These are phyloP conservation scores for Cylas formicarius DNA, from an alignment of 1,140 invertebrate genomes.

Conservation along the genomic window DNA sequence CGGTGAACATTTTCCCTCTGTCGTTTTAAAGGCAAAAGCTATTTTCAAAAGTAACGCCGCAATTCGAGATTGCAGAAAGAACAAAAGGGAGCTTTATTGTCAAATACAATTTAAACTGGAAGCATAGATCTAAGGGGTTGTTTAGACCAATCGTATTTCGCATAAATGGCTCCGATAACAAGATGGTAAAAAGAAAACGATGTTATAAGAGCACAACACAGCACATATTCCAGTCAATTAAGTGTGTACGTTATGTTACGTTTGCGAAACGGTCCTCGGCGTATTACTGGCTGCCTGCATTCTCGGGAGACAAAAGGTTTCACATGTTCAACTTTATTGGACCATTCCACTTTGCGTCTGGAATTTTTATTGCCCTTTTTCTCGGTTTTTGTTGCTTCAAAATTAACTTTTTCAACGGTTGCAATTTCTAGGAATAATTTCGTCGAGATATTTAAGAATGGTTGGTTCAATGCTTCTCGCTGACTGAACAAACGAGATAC, in stretches of 20 bases:
- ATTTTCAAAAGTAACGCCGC: conserved; percentile 11
- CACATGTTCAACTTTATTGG: too few species aligned
- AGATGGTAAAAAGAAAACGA: conserved; percentile 19
- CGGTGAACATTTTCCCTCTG: not conserved
- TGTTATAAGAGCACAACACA: conserved; percentile 8
- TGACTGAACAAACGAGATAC: too few species aligned
- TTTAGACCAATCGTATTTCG: conserved; percentile 18
- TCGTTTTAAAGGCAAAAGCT: conserved; percentile 1
- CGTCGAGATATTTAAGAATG: too few species aligned
- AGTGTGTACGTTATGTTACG: conserved; percentile 14
- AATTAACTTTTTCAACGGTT: too few species aligned
- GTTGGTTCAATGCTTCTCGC: too few species aligned
- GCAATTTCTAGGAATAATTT: too few species aligned
- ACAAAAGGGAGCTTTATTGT: conserved; percentile 15
- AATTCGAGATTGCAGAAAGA: conserved; percentile 6
- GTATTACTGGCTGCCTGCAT: too few species aligned
- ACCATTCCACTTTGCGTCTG: too few species aligned
- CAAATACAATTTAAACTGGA: conserved; percentile 15
- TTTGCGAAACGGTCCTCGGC: too few species aligned
- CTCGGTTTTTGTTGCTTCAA: too few species aligned
- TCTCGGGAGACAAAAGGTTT: too few species aligned
- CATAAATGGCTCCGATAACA: conserved; percentile 14
- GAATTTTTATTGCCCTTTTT: too few species aligned
- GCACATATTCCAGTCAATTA: conserved; percentile 19
- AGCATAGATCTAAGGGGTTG: conserved; percentile 15